A percentile compares a stretch with the other conserved stretches of the same genome.
These are phyloP conservation scores for Trichomalopsis sarcophagae DNA, from an alignment of 1,140 invertebrate species.

Conservation along the genomic window DNA sequence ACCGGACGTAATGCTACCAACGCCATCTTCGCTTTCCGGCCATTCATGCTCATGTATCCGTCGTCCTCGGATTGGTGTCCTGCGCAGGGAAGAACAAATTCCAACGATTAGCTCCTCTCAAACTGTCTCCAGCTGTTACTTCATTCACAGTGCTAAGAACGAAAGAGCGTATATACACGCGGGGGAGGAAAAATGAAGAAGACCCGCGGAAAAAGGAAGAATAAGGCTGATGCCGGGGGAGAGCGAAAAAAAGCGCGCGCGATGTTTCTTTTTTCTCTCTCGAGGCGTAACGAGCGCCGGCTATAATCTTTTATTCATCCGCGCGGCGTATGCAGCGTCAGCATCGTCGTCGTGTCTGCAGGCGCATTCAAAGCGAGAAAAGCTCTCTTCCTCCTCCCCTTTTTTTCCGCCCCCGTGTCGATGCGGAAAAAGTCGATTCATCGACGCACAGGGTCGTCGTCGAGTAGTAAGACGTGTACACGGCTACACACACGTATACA, in stretches of 20 bases:
- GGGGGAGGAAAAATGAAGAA: not conserved
- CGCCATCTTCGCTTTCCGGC: constrained; percentile 83
- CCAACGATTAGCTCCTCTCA: not conserved
- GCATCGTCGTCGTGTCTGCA: constrained; percentile 49
- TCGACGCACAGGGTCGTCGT: not conserved
- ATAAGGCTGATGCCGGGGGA: not conserved
- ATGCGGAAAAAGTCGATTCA: constrained; percentile 41
- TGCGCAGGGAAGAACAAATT: constrained; percentile 23
- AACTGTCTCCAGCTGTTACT: no score
- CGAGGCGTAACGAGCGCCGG: constrained; percentile 53
- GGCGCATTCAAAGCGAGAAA: constrained; percentile 54
- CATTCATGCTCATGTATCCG: constrained; percentile 93
- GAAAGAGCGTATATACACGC: no score
- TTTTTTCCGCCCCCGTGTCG: constrained; percentile 40
- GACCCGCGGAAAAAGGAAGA: not conserved
- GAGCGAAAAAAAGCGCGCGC: not conserved
- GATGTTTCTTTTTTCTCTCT: constrained; percentile 32
- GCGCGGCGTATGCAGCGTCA: constrained; percentile 54
- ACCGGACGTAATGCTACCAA: constrained; percentile 80
- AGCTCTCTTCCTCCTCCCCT: constrained; percentile 3
- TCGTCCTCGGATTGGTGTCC: constrained; percentile 90
- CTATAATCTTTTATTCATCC: constrained; percentile 61
- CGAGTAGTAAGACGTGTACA: not conserved
- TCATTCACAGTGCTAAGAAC: no score
- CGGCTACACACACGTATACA: no score